These are phyloP conservation scores for Melieria omissa DNA, from an alignment of 2,888 invertebrate species.

Conservation along the genomic window DNA sequence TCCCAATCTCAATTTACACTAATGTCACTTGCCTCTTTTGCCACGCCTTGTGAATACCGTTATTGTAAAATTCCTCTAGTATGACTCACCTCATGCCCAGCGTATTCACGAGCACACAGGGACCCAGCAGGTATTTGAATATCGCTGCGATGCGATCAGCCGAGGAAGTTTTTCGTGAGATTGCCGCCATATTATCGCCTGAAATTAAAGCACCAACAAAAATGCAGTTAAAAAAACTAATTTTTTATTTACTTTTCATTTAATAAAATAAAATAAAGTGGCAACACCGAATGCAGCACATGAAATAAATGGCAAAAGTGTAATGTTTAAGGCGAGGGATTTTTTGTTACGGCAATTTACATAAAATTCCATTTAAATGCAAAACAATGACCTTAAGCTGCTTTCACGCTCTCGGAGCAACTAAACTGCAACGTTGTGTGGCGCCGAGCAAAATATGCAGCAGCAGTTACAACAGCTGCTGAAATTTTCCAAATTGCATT, in stretches of 20 bases:
- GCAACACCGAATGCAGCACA: constrained; percentile 4
- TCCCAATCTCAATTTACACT: no score
- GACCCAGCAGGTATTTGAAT: constrained; percentile 65
- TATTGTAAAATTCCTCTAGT: not conserved
- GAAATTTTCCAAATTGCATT: not conserved
- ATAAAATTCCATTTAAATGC: constrained; percentile 33
- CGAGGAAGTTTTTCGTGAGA: constrained; percentile 77
- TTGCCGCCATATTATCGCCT: constrained; percentile 94
- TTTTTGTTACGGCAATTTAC: constrained; percentile 16
- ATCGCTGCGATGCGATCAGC: constrained; percentile 67
- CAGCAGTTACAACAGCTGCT: not conserved
- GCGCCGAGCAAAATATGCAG: not conserved
- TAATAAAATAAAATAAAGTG: not conserved
- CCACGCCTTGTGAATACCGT: not conserved
- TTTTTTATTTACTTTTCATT: not conserved
- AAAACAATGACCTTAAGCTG: constrained; percentile 2
- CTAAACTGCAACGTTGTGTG: not conserved
- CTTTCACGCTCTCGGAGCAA: not conserved
- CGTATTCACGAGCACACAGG: constrained; percentile 65
- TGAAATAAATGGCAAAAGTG: constrained; percentile 1
- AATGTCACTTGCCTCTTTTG: no score
- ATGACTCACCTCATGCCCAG: constrained; percentile 64
- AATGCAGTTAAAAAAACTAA: not conserved
- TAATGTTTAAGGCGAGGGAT: not conserved
- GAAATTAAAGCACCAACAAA: constrained; percentile 47